Conservation (phyloP, 2,113 vertebrate genomes). For the Mastomys coucha region DNA sequence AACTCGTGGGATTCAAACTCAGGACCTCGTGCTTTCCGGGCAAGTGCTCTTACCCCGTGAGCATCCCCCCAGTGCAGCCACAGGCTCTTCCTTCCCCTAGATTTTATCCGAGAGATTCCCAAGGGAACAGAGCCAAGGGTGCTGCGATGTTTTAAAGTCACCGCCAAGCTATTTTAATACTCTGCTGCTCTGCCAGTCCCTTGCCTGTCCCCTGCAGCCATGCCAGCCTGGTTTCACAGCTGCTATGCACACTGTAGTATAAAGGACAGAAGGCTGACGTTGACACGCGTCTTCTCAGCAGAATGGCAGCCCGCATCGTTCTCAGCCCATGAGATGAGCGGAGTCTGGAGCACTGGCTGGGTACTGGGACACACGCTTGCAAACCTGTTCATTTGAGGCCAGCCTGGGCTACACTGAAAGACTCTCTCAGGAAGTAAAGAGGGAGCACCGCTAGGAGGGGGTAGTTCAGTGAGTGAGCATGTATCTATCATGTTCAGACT, state of each 20-base stretch:
- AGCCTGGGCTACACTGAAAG: neutral
- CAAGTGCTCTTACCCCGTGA: neutral
- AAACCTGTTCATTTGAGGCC: neutral
- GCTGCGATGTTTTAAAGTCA: neutral
- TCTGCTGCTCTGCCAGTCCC: neutral
- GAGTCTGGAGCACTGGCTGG: neutral
- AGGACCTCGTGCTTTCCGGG: neutral
- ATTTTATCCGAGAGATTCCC: neutral
- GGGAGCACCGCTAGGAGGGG: neutral
- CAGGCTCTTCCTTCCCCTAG: neutral
- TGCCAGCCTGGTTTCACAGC: neutral
- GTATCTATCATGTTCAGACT: neutral
- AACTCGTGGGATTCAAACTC: neutral
- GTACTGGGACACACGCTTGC: neutral
- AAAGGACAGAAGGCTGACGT: neutral
- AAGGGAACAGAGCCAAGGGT: neutral
- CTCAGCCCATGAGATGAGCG: neutral
- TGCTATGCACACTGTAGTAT: too few species aligned
- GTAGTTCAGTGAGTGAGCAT: neutral
- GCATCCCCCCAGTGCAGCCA: neutral
- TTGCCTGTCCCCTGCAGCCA: neutral
- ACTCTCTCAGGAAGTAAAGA: neutral
- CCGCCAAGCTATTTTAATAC: neutral
- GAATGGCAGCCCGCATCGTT: neutral
- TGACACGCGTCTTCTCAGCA: neutral